These are phyloP conservation scores for Pherbina coryleti DNA, from an alignment of 2,888 invertebrate species.

Conservation along the genomic window DNA sequence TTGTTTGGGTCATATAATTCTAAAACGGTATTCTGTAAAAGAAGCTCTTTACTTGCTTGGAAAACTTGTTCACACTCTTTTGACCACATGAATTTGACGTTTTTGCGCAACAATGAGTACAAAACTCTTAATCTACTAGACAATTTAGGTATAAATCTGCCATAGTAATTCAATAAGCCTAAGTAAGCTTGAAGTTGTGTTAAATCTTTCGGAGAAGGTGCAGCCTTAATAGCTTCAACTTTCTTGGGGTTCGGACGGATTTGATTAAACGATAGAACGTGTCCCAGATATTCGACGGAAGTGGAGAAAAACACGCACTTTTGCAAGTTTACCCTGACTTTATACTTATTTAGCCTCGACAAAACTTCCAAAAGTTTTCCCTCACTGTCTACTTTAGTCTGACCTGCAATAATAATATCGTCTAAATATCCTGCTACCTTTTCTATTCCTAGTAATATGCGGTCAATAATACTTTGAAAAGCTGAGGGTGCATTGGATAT, in stretches of 20 bases:
- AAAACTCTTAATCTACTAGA: constrained; percentile 4
- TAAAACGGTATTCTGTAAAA: too few relatives aligned
- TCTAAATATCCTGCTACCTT: constrained; percentile 41
- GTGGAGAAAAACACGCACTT: constrained; percentile 43
- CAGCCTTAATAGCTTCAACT: constrained; percentile 33
- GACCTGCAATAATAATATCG: constrained; percentile 43
- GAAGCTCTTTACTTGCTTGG: too few relatives aligned
- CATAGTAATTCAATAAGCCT: constrained; percentile 34
- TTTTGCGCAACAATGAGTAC: constrained; percentile 15
- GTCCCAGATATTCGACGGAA: constrained; percentile 38
- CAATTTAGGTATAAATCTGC: constrained; percentile 29
- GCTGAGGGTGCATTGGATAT: constrained; percentile 43
- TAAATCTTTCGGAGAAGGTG: constrained; percentile 30
- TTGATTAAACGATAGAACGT: constrained; percentile 39
- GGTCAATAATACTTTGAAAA: constrained; percentile 46
- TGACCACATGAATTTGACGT: constrained; percentile 14
- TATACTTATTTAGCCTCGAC: constrained; percentile 39
- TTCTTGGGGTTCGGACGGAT: constrained; percentile 33
- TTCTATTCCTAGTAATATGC: constrained; percentile 38
- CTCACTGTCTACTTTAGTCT: constrained; percentile 30
- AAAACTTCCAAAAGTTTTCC: constrained; percentile 41
- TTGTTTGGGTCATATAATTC: constrained; percentile 42
- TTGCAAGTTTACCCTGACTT: constrained; percentile 42
- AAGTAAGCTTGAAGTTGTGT: constrained; percentile 18
- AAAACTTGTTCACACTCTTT: not conserved